A percentile compares a stretch with the other conserved stretches of the same genome.
These are phyloP conservation scores for Embiotoca jacksoni DNA, from an alignment of 2,113 vertebrate genomes.

Conservation along the genomic window DNA sequence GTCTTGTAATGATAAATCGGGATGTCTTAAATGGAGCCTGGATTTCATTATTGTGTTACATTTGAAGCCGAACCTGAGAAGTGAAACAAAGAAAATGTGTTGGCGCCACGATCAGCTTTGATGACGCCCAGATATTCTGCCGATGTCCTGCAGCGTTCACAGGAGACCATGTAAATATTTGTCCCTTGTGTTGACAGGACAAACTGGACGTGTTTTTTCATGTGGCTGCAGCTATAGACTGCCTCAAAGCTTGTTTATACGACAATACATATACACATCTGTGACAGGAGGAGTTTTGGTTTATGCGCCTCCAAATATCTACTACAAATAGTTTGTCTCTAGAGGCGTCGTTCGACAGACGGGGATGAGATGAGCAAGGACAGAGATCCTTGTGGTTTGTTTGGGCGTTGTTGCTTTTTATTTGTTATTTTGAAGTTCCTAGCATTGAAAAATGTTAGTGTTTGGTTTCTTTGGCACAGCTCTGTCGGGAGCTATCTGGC, in stretches of 20 bases:
- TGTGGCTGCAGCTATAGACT: constrained; percentile 4
- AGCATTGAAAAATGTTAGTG: too few relatives aligned
- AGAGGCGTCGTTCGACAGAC: not conserved
- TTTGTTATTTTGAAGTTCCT: too few relatives aligned
- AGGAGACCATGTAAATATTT: constrained; percentile 48
- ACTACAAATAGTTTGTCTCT: not conserved
- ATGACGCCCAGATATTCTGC: constrained; percentile 3
- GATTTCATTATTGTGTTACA: not conserved
- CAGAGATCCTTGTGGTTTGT: not conserved
- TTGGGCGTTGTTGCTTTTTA: too few relatives aligned
- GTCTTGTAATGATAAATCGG: too few relatives aligned
- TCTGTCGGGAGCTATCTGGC: too few relatives aligned
- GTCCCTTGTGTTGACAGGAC: not conserved
- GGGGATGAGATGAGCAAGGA: not conserved
- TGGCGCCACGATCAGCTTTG: not conserved
- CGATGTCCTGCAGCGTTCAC: not conserved
- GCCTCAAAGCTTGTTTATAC: constrained; percentile 2
- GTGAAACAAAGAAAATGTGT: too few relatives aligned
- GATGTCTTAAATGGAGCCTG: too few relatives aligned
- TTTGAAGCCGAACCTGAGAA: not conserved
- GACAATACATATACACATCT: not conserved
- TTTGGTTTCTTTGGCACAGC: too few relatives aligned
- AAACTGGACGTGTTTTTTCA: not conserved
- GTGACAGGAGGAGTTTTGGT: not conserved
- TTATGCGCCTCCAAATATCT: not conserved